phyloP scores from a whole-genome alignment of 2,888 invertebrate genomes.

The Ochropacha duplaris region DNA sequence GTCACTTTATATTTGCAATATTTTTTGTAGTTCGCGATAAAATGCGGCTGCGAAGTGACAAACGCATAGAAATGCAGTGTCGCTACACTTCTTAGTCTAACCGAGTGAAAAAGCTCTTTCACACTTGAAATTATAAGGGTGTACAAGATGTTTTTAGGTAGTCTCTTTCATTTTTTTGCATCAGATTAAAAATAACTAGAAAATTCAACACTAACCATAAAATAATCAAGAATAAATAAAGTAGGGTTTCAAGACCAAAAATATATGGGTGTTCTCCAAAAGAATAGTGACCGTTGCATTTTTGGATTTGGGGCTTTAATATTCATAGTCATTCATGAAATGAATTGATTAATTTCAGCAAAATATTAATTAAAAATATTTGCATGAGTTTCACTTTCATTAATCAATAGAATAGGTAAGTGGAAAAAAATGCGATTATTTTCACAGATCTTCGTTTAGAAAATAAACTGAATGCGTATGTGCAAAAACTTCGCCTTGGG shows the following conservation, averaged over 20 bases:
- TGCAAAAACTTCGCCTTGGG: slow-evolving; percentile 73
- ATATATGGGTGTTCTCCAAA: no score
- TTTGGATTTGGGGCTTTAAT: no score
- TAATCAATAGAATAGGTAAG: neutral
- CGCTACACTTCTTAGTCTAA: slow-evolving; percentile 49
- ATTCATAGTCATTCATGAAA: no score
- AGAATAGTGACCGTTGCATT: no score
- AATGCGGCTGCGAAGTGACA: slow-evolving; percentile 53
- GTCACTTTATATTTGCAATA: slow-evolving; percentile 57
- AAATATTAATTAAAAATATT: no score
- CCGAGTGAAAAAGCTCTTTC: slow-evolving; percentile 34
- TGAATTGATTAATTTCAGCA: no score
- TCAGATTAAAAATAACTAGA: neutral
- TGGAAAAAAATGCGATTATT: slow-evolving; percentile 48
- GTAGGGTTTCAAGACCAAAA: no score
- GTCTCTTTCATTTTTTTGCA: neutral
- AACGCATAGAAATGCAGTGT: slow-evolving; percentile 50
- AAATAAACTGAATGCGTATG: slow-evolving; percentile 60
- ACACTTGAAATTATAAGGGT: neutral
- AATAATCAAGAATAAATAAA: no score
- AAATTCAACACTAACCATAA: neutral
- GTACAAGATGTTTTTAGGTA: neutral
- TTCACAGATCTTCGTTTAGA: slow-evolving; percentile 53
- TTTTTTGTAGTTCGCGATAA: slow-evolving; percentile 24
- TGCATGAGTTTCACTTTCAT: no score